These are phyloP conservation scores for Drosophila colorata DNA, from an alignment of 2,888 invertebrate genomes.

Conservation along the genomic window DNA sequence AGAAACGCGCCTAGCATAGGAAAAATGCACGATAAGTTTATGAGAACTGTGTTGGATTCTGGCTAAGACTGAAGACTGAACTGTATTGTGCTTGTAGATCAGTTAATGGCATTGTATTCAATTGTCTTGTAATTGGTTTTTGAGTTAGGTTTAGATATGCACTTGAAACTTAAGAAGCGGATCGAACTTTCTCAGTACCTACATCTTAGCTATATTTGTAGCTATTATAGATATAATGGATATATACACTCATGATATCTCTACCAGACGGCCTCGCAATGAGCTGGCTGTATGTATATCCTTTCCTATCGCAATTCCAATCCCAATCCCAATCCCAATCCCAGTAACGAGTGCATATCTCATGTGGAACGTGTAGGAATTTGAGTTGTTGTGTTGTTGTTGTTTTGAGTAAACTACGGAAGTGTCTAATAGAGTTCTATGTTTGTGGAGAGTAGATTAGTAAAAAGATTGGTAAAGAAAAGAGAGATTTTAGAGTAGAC, in stretches of 20 bases:
- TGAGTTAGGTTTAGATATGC: slow-evolving; percentile 54
- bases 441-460: slow-evolving; percentile 39
- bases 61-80: slow-evolving; percentile 38
- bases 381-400: slow-evolving; percentile 16
- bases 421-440: slow-evolving; percentile 67
- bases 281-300: slow-evolving; percentile 3
- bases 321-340: slow-evolving; percentile 3
- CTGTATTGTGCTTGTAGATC: slow-evolving; percentile 38
- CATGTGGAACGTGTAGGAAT: slow-evolving; percentile 33
- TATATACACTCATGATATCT: slow-evolving; percentile 6
- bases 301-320: slow-evolving; percentile 1
- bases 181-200: slow-evolving; percentile 22
- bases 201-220: not conserved
- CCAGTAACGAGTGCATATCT: slow-evolving; percentile 58
- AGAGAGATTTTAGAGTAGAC: slow-evolving; percentile 30
- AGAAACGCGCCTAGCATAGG: slow-evolving; percentile 57
- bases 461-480: slow-evolving; percentile 62
- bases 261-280: not conserved
- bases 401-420: slow-evolving; percentile 48
- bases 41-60: slow-evolving; percentile 20
- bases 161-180: slow-evolving; percentile 49
- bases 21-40: slow-evolving; percentile 40
- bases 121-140: slow-evolving; percentile 22
- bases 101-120: slow-evolving; percentile 18
- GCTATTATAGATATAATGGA: slow-evolving; percentile 6